phyloP scores from a whole-genome alignment of 2,797 vertebrate species.

The Pygocentrus nattereri region DNA sequence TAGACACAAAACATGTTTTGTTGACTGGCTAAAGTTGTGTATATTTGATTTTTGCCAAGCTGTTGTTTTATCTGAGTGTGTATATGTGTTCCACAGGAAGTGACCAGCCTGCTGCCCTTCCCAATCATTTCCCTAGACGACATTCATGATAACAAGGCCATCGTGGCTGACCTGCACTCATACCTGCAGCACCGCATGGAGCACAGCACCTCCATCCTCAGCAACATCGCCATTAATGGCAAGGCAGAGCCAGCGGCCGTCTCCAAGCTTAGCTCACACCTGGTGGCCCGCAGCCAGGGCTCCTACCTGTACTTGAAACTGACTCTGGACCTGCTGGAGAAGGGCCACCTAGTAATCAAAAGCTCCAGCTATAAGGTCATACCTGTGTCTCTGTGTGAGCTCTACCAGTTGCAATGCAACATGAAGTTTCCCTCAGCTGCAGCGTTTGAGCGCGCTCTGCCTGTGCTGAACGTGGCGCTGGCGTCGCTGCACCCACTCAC shows the following conservation, averaged over 20 bases:
- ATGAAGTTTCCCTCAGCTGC: slow-evolving; percentile 90
- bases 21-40: background rate
- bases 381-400: slow-evolving; percentile 93
- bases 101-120: slow-evolving; percentile 88
- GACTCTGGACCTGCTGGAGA: slow-evolving; percentile 94
- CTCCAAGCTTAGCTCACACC: slow-evolving; percentile 93
- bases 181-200: slow-evolving; percentile 93
- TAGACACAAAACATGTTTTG: too few species aligned
- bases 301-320: slow-evolving; percentile 96
- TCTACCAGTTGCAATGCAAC: slow-evolving; percentile 96
- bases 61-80: background rate
- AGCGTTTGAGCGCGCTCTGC: slow-evolving; percentile 89
- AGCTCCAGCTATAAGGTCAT: slow-evolving; percentile 97
- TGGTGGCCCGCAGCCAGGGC: slow-evolving; percentile 92
- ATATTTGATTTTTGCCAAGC: background rate
- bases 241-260: slow-evolving; percentile 87
- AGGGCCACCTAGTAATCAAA: slow-evolving; percentile 92
- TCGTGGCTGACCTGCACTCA: slow-evolving; percentile 89
- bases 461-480: slow-evolving; percentile 91
- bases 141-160: slow-evolving; percentile 92
- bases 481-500: slow-evolving; percentile 96
- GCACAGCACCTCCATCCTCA: slow-evolving; percentile 87
- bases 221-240: slow-evolving; percentile 94
- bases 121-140: slow-evolving; percentile 89
- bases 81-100: slow-evolving; percentile 81